Evolutionary conservation across 2,888 invertebrate species (phyloP).

Genomic region (Fragum fragum): DNA sequence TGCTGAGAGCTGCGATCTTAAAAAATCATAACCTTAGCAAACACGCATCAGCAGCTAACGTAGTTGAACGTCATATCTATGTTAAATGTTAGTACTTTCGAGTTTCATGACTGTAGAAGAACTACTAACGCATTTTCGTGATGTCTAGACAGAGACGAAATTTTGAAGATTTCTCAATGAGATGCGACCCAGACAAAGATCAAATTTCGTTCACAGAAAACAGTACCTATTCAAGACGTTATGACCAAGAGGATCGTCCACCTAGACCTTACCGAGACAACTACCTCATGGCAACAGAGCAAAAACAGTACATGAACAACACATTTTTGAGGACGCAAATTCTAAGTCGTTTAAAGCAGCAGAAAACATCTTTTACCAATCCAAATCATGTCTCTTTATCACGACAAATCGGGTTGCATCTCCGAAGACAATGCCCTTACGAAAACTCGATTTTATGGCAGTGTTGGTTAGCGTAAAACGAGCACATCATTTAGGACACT

Average conservation of each 20-base stretch:
- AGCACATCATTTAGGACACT: background rate
- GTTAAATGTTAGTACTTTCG: no score
- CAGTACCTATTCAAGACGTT: background rate
- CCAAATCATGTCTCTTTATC: slow-evolving; percentile 25
- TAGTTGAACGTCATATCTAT: no score
- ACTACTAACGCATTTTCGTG: background rate
- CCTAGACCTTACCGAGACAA: background rate
- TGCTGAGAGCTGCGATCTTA: slow-evolving; percentile 42
- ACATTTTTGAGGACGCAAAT: slow-evolving; percentile 36
- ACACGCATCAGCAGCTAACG: background rate
- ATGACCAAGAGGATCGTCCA: slow-evolving; percentile 24
- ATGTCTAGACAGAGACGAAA: background rate
- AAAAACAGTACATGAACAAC: background rate
- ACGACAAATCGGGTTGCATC: slow-evolving; percentile 47
- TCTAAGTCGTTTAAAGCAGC: slow-evolving; percentile 22
- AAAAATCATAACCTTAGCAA: slow-evolving; percentile 39
- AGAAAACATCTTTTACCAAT: background rate
- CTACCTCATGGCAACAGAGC: background rate
- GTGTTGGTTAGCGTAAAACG: slow-evolving; percentile 22
- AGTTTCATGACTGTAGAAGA: no score
- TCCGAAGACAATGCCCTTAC: slow-evolving; percentile 42
- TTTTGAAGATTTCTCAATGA: slow-evolving; percentile 10
- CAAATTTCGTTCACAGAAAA: slow-evolving; percentile 13
- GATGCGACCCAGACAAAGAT: slow-evolving; percentile 20
- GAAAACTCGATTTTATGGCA: slow-evolving; percentile 47